Percentiles rank a stretch among this genome's conserved stretches.
Evolutionary conservation across 2,113 vertebrate species (phyloP).

Genomic region (Sebastes fasciatus): DNA sequence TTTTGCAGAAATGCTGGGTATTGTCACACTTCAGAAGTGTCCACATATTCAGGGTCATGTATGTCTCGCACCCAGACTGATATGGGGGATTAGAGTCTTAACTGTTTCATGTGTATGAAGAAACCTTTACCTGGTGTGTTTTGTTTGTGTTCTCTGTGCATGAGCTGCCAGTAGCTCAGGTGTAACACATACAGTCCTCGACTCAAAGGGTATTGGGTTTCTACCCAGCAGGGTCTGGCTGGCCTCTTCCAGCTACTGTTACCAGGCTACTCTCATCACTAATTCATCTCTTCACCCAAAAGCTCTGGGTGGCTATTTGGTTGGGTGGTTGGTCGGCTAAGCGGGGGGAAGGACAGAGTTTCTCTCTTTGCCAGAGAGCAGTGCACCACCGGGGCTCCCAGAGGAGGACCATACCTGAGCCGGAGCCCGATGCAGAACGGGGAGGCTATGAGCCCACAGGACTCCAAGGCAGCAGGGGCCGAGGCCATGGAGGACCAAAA

Average conservation of each 20-base stretch:
- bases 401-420: constrained; percentile 65
- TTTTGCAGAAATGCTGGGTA: constrained; percentile 13
- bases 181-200: constrained; percentile 78
- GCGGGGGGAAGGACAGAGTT: constrained; percentile 37
- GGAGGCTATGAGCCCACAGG: constrained; percentile 83
- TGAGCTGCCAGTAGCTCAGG: constrained; percentile 68
- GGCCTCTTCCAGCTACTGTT: constrained; percentile 78
- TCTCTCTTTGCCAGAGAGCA: constrained; percentile 60
- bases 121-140: constrained; percentile 47
- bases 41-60: constrained; percentile 6
- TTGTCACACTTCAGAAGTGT: constrained; percentile 37
- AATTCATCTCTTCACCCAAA: constrained; percentile 83
- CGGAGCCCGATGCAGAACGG: constrained; percentile 79
- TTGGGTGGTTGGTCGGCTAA: constrained; percentile 30
- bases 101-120: constrained; percentile 31
- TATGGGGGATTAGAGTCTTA: constrained; percentile 23
- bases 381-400: constrained; percentile 77
- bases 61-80: constrained; percentile 23
- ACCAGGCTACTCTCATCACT: constrained; percentile 85
- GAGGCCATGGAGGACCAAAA: constrained; percentile 71
- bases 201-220: constrained; percentile 77
- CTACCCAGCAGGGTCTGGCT: constrained; percentile 69
- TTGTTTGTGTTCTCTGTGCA: constrained; percentile 54
- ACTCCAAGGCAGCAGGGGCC: constrained; percentile 77
- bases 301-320: constrained; percentile 53